These are phyloP conservation scores for Cheirogaleus major DNA, from an alignment of 2,797 vertebrate genomes.

Conservation along the genomic window DNA sequence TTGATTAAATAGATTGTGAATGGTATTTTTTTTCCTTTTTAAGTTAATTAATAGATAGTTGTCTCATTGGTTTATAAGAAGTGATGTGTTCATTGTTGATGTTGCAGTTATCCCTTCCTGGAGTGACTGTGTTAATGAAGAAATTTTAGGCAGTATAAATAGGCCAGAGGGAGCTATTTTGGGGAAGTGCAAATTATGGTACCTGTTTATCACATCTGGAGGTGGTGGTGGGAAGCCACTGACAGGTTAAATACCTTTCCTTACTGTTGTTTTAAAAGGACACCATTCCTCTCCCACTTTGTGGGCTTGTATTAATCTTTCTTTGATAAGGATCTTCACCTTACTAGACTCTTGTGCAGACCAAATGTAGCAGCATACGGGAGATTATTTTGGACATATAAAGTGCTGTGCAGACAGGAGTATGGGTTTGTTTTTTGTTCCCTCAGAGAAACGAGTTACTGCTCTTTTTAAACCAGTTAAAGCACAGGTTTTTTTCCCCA, in stretches of 20 bases:
- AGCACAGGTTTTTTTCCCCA: neutral
- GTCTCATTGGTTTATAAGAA: neutral
- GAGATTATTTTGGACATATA: slow-evolving; percentile 5
- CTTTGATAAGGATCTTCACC: neutral
- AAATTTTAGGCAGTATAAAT: neutral
- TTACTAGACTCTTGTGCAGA: neutral
- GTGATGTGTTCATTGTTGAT: neutral
- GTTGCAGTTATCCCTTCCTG: neutral
- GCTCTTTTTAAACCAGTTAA: neutral
- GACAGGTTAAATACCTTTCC: neutral
- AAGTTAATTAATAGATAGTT: neutral
- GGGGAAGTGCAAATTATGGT: neutral
- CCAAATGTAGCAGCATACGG: neutral
- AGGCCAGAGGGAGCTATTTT: slow-evolving; percentile 1
- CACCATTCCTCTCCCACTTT: neutral
- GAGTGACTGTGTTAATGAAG: neutral
- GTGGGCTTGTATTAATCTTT: neutral
- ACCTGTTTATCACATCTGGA: neutral
- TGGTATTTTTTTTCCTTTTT: neutral
- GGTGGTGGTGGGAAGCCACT: neutral
- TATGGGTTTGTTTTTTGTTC: neutral
- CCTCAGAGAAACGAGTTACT: neutral
- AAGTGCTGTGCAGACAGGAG: neutral
- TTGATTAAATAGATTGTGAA: neutral
- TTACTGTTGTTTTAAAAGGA: neutral